Conservation (phyloP, 2,797 vertebrate genomes). For the Linurgus olivaceus region DNA sequence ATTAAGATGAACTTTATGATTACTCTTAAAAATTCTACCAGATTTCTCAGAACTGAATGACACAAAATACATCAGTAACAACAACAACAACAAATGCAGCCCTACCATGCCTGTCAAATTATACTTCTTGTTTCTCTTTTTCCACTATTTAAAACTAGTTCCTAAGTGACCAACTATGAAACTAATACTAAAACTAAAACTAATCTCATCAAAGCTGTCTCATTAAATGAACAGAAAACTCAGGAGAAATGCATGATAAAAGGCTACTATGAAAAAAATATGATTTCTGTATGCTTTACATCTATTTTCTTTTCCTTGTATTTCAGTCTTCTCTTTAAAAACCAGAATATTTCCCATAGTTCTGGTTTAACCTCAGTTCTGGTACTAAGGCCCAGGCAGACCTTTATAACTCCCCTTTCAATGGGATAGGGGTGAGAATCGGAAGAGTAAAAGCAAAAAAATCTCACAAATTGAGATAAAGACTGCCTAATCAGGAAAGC, state of each 20-base stretch:
- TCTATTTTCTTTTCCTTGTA: neutral
- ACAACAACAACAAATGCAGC: neutral
- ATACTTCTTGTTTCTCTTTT: neutral
- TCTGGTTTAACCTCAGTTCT: neutral
- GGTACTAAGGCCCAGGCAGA: neutral
- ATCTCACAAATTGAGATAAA: neutral
- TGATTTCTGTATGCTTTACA: neutral
- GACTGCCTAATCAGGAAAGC: neutral
- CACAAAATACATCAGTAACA: neutral
- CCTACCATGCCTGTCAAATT: neutral
- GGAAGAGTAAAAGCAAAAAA: neutral
- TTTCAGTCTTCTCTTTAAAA: neutral
- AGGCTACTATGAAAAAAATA: neutral
- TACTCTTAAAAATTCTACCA: neutral
- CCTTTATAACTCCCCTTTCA: neutral
- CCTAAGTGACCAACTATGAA: neutral
- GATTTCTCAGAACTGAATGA: neutral
- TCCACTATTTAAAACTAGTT: neutral
- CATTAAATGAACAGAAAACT: neutral
- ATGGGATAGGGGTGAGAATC: fast-evolving
- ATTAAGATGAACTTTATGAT: neutral
- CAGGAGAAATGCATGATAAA: neutral
- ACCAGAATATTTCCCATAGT: neutral
- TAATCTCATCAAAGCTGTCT: neutral
- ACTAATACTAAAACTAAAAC: no score